These are phyloP conservation scores for Drosophila novamexicana DNA, from an alignment of 1,140 invertebrate species.

Conservation along the genomic window DNA sequence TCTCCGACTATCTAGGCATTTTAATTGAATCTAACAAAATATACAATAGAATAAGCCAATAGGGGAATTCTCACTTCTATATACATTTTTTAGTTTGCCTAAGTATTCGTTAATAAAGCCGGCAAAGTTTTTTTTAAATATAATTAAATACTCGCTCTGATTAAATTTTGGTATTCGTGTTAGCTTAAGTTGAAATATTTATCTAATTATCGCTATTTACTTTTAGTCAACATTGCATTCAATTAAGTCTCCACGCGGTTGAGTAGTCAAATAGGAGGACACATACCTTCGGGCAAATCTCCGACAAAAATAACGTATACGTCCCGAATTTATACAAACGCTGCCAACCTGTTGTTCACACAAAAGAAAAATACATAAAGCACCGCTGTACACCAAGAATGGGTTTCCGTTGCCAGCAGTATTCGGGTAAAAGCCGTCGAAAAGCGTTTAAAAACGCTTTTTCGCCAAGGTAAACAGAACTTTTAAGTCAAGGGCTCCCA, in stretches of 20 bases:
- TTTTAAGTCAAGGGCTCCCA: conserved; percentile 17
- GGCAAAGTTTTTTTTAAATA: neutral
- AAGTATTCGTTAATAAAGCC: too few species aligned
- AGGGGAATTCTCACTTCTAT: too few species aligned
- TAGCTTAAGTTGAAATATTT: neutral
- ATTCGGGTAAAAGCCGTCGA: conserved; percentile 1
- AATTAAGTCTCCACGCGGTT: conserved; percentile 5
- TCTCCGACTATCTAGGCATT: too few species aligned
- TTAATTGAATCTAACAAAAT: too few species aligned
- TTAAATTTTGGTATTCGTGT: neutral
- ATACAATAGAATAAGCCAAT: too few species aligned
- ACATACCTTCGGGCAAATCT: conserved; percentile 8
- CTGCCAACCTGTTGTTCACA: neutral
- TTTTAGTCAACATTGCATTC: conserved; percentile 7
- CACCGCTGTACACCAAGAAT: neutral
- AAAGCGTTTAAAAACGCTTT: conserved; percentile 18
- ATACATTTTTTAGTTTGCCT: too few species aligned
- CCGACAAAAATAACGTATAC: conserved; percentile 25
- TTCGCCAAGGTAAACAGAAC: conserved; percentile 19
- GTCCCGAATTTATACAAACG: neutral
- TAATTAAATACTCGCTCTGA: neutral
- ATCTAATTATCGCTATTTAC: conserved; percentile 16
- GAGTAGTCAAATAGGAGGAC: conserved; percentile 9
- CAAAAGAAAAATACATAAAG: conserved; percentile 3
- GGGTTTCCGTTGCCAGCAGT: neutral